These are phyloP conservation scores for Drosophila mimica DNA, from an alignment of 2,888 invertebrate genomes.

Conservation along the genomic window DNA sequence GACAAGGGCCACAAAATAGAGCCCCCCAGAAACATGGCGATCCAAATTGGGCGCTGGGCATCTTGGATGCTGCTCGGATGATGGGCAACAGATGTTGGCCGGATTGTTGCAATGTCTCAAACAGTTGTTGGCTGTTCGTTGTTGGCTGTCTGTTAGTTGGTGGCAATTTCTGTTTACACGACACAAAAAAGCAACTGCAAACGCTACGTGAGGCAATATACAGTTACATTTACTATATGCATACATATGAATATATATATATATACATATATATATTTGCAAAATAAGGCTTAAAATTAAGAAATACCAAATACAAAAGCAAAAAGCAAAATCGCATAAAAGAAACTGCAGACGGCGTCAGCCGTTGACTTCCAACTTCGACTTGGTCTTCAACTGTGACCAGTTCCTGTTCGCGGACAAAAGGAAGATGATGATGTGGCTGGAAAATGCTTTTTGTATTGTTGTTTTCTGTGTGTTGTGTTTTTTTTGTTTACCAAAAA, in stretches of 20 bases:
- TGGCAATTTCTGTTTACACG: constrained; percentile 71
- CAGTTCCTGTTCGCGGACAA: constrained; percentile 78
- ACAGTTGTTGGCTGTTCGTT: constrained; percentile 47
- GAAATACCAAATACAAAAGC: constrained; percentile 59
- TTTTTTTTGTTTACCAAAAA: constrained; percentile 50
- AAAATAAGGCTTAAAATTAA: constrained; percentile 64
- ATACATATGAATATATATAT: constrained; percentile 13
- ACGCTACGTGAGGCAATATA: constrained; percentile 56
- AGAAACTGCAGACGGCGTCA: constrained; percentile 58
- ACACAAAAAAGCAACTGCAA: constrained; percentile 66
- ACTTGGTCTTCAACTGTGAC: constrained; percentile 59
- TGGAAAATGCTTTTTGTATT: constrained; percentile 42
- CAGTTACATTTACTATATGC: constrained; percentile 21
- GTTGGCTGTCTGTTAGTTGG: constrained; percentile 46
- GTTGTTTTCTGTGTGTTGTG: constrained; percentile 24
- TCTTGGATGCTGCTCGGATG: constrained; percentile 31
- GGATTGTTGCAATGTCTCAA: constrained; percentile 42
- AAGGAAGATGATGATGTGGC: constrained; percentile 75
- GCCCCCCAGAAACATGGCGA: constrained; percentile 41
- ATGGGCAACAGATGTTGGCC: constrained; percentile 68
- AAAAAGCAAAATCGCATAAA: constrained; percentile 50
- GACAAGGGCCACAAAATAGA: constrained; percentile 22
- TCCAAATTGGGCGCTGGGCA: constrained; percentile 30
- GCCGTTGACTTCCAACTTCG: constrained; percentile 25
- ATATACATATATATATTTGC: constrained; percentile 6